Evolutionary conservation across 2,113 vertebrate species (phyloP), one percentile per base, ranked within the genome.

Genomic region (Columba livia): DNA sequence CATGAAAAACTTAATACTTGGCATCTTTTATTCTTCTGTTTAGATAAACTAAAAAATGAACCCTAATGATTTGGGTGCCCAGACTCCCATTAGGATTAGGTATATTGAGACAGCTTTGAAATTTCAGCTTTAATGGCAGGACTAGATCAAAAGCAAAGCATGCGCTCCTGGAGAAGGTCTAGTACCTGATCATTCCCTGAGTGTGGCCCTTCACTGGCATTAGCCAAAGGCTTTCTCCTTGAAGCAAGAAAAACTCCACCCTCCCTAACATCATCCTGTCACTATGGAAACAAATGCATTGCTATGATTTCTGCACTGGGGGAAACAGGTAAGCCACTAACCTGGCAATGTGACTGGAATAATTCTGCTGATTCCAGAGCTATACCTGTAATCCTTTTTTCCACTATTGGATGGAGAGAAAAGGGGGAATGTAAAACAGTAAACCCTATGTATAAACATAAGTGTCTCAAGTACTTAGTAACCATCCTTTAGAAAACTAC

Each of bases 61-160:
- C 48, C 17, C 12, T 70, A 74, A 34, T 32, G 26, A 60, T 73
- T 70, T 60, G 81, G 56, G 9, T 73, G 29, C 44, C 40, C 8
- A 42, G 28, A 54, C 19, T 93, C 51, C 18, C 47, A 36, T 47
- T 80, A 51, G n/a, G 12, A 23, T 57, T 48, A 40, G 44, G 9
- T 69, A 15, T 74, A 61, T 85, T 40, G 54, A 50, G 50, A 34
- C 13, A 51, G 36, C 28, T 96, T 70, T 91, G 66, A 84, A 85
- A 78, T 60, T n/a, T 80, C 58, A 70, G 32, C 4, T 78, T 80
- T 85, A 58, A 32, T 56, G 25, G 62, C 50, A 88, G 87, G 88
- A 74, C 64, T 95, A 85, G 74, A 78, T 91, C 91, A 91, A 96
- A 96, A 96, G 91, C 81, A 94, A 95, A 93, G 74, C 66, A 38